These are phyloP conservation scores for Pseudobourletiella spinata DNA, from an alignment of 1,140 invertebrate species.

Conservation along the genomic window DNA sequence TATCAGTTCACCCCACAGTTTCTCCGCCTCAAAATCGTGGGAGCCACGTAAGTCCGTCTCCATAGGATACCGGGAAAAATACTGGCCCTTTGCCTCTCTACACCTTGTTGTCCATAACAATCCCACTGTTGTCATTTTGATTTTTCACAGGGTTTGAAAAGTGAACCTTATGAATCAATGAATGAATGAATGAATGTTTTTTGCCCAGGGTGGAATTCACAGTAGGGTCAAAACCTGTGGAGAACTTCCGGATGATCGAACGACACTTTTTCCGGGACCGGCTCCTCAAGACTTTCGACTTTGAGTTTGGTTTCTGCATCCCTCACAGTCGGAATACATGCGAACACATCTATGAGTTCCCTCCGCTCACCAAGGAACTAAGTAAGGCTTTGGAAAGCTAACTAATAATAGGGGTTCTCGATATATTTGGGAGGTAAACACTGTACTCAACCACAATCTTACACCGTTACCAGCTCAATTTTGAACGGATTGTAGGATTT, in stretches of 20 bases:
- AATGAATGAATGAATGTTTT: too few species aligned
- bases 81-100: not conserved
- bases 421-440: too few species aligned
- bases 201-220: conserved; percentile 95
- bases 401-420: too few species aligned
- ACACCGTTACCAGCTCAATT: too few species aligned
- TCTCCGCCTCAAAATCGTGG: conserved; percentile 89
- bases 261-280: conserved; percentile 91
- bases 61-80: not conserved
- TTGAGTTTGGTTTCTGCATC: conserved; percentile 99
- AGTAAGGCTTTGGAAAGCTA: too few species aligned
- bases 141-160: too few species aligned
- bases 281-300: conserved; percentile 96
- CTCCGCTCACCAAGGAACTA: conserved; percentile 69
- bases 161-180: too few species aligned
- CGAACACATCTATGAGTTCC: conserved; percentile 99
- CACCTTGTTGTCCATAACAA: not conserved
- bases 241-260: conserved; percentile 97
- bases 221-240: conserved; percentile 81
- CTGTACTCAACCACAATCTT: too few species aligned
- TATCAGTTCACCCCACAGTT: conserved; percentile 79
- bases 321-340: conserved; percentile 95
- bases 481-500: too few species aligned
- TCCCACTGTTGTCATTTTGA: not conserved
- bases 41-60: conserved; percentile 83